Percentiles rank a stretch among this genome's conserved stretches.
Conservation (phyloP, 2,888 invertebrate genomes). For the Brachycybe producta region DNA sequence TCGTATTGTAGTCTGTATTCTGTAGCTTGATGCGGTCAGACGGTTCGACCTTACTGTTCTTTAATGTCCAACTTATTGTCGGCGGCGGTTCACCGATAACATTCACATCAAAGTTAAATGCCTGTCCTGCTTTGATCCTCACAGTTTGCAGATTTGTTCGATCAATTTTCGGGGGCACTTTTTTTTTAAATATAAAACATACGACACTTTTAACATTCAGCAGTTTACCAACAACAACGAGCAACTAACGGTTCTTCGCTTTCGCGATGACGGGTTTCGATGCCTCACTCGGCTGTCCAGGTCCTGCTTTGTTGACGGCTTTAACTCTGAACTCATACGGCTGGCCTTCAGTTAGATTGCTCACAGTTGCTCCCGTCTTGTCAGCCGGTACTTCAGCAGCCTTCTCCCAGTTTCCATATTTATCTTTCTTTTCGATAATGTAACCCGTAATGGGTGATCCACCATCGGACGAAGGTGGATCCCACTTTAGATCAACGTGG, state of each 20-base stretch:
- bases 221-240: neutral
- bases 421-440: slow-evolving; percentile 81
- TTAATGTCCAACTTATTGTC: slow-evolving; percentile 77
- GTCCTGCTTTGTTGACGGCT: slow-evolving; percentile 86
- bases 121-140: slow-evolving; percentile 37
- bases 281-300: slow-evolving; percentile 73
- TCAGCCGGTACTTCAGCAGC: slow-evolving; percentile 56
- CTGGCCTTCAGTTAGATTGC: slow-evolving; percentile 78
- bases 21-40: slow-evolving; percentile 63
- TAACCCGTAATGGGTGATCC: slow-evolving; percentile 87
- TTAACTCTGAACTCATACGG: slow-evolving; percentile 88
- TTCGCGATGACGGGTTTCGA: slow-evolving; percentile 75
- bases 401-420: slow-evolving; percentile 77
- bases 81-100: slow-evolving; percentile 53
- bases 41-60: slow-evolving; percentile 61
- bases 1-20: slow-evolving; percentile 65
- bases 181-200: slow-evolving; percentile 26
- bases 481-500: slow-evolving; percentile 87
- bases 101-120: slow-evolving; percentile 38
- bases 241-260: slow-evolving; percentile 59
- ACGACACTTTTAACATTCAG: neutral
- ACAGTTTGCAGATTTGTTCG: slow-evolving; percentile 44
- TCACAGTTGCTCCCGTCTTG: slow-evolving; percentile 65
- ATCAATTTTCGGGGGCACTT: slow-evolving; percentile 94
- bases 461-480: slow-evolving; percentile 74